phyloP scores from a whole-genome alignment of 64 coral and sea anemone genomes.

The Montipora capricornis region DNA sequence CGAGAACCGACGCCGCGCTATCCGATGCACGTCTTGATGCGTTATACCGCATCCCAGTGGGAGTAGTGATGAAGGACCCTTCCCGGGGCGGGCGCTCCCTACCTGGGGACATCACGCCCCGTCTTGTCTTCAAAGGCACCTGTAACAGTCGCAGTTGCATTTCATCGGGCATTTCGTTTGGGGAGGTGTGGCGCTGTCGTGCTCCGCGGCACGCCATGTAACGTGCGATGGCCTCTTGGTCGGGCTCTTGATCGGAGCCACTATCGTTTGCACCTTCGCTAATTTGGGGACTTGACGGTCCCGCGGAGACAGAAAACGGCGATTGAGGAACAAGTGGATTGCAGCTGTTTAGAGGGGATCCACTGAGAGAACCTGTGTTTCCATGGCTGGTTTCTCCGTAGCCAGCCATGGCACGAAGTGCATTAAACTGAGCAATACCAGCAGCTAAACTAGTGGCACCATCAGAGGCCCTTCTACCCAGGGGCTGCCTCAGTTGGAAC shows the following conservation, averaged over 20 bases:
- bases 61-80: conserved; percentile 74
- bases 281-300: conserved; percentile 89
- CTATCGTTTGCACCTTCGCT: conserved; percentile 94
- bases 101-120: conserved; percentile 76
- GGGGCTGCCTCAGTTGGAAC: conserved; percentile 83
- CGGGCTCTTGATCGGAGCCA: conserved; percentile 98
- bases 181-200: conserved; percentile 90
- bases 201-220: conserved; percentile 86
- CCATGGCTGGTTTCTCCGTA: conserved; percentile 19
- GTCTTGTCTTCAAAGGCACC: conserved; percentile 86
- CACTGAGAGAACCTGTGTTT: conserved; percentile 39
- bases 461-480: conserved; percentile 95
- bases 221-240: conserved; percentile 91
- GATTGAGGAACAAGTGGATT: conserved; percentile 48
- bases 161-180: conserved; percentile 92
- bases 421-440: conserved; percentile 96
- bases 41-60: conserved; percentile 86
- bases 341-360: conserved; percentile 20
- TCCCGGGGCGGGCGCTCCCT: conserved; percentile 80
- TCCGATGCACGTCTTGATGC: conserved; percentile 91
- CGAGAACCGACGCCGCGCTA: conserved; percentile 89
- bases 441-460: conserved; percentile 90
- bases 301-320: conserved; percentile 72
- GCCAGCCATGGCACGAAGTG: conserved; percentile 76
- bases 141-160: conserved; percentile 86